A percentile compares a stretch with the other conserved stretches of the same genome.
Evolutionary conservation across 2,113 vertebrate genomes (phyloP).

Genomic region (Guaruba guarouba): DNA sequence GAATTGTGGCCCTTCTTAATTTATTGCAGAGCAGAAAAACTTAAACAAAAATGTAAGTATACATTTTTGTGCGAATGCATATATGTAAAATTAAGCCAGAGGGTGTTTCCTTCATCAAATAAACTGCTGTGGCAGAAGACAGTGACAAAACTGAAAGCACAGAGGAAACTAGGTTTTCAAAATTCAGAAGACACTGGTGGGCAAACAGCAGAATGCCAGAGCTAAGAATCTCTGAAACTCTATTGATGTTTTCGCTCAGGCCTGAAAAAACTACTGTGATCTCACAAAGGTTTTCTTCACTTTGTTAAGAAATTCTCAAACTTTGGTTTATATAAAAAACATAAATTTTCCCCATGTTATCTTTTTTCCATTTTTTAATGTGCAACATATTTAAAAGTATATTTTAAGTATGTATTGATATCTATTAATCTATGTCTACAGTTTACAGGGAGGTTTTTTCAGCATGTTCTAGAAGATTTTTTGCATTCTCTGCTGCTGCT

Average conservation of each 20-base stretch:
- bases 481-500: neutral
- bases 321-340: neutral
- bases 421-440: neutral
- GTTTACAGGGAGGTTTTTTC: accelerated
- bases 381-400: neutral
- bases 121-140: neutral
- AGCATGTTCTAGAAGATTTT: neutral
- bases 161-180: neutral
- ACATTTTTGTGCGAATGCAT: neutral
- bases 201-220: neutral
- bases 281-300: neutral
- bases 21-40: neutral
- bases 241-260: neutral
- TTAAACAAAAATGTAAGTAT: neutral
- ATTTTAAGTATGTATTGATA: neutral
- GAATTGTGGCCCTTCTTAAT: neutral
- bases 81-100: neutral
- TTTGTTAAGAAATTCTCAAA: neutral
- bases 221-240: neutral
- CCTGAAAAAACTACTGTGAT: neutral
- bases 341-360: accelerated
- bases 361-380: neutral
- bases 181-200: neutral
- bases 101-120: neutral
- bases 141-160: neutral